Evolutionary conservation across 2,113 vertebrate genomes (phyloP), one percentile per base, ranked within the genome.

Genomic region (Pandion haliaetus): DNA sequence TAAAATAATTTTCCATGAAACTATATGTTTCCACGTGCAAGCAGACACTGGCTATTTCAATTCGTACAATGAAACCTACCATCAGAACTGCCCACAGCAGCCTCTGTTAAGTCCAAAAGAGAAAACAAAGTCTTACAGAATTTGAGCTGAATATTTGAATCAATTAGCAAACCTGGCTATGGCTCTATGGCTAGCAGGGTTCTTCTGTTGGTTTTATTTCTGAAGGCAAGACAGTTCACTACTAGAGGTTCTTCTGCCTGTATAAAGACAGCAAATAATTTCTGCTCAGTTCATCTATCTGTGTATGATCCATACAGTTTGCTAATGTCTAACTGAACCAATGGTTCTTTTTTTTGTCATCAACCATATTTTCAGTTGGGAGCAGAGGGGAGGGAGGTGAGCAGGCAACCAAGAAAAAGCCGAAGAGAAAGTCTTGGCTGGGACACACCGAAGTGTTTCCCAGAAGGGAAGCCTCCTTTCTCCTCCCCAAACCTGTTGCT

Each of bases 361-460:
- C 50, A 77, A 6, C 19, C 5, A 4, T 78, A 4, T 17, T 83
- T 88, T 66, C 31, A 16, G 5, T 17, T 5, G 10, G 80, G 38
- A 72, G 76, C 45, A 47, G 66, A 40, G n/a, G 25, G 19, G 34
- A 95, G 29, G 6, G 29, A 59, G 18, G 40, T n/a, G 81, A 91
- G 65, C 17, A 78, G 42, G 50, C 44, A 72, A 29, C 28, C 34
- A 45, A 76, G 45, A 40, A n/a, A 76, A 66, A 54, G 21, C 29
- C n/a, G 4, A 12, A 65, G 36, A 57, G 36, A 19, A 63, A 42
- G 10, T 34, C 52, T 82, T 3, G 3, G 18, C 42, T 73, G 4
- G 1, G 2, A 1, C 34, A 32, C 28, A 18, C 13, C 10, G 3
- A 66, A 72, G 44, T 0, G 0, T 63, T 69, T 87, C 20, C 19